Evolutionary conservation across 2,888 invertebrate species (phyloP).

Genomic region (Drosophila nr. medialis): DNA sequence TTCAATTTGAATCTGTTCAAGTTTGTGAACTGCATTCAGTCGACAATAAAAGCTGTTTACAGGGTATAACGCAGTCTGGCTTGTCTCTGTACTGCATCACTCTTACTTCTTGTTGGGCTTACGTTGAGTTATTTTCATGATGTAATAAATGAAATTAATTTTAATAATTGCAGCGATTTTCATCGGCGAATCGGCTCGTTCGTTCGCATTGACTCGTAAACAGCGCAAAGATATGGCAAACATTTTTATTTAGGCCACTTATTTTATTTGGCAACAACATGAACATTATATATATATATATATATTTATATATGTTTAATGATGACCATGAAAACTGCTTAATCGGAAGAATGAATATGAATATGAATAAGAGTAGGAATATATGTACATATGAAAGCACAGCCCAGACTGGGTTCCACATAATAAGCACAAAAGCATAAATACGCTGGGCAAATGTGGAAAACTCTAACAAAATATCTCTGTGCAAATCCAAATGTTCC

Average conservation of each 20-base stretch:
- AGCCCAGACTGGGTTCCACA: constrained; percentile 34
- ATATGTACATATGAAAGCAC: constrained; percentile 10
- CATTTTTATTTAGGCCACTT: constrained; percentile 69
- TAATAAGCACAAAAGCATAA: constrained; percentile 41
- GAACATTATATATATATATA: constrained; percentile 39
- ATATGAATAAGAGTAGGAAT: constrained; percentile 49
- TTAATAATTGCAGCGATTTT: constrained; percentile 78
- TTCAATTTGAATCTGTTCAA: too few species aligned
- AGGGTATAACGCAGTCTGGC: not conserved
- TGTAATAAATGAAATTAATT: constrained; percentile 83
- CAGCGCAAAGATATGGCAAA: constrained; percentile 49
- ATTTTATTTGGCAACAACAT: constrained; percentile 56
- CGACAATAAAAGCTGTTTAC: not conserved
- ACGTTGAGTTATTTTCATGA: constrained; percentile 70
- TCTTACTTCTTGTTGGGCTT: constrained; percentile 10
- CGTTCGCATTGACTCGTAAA: constrained; percentile 56
- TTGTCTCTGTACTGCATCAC: not conserved
- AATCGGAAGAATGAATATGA: constrained; percentile 79
- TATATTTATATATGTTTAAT: constrained; percentile 50
- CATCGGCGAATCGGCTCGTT: constrained; percentile 29
- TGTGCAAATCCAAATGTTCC: constrained; percentile 67
- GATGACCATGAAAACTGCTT: constrained; percentile 80
- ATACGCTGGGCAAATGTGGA: constrained; percentile 57
- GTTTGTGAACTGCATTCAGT: not conserved
- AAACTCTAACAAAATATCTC: constrained; percentile 51